Base-by-base conservation (phyloP, 2,888 invertebrate genomes). In the Philhelius pedissequus region DNA sequence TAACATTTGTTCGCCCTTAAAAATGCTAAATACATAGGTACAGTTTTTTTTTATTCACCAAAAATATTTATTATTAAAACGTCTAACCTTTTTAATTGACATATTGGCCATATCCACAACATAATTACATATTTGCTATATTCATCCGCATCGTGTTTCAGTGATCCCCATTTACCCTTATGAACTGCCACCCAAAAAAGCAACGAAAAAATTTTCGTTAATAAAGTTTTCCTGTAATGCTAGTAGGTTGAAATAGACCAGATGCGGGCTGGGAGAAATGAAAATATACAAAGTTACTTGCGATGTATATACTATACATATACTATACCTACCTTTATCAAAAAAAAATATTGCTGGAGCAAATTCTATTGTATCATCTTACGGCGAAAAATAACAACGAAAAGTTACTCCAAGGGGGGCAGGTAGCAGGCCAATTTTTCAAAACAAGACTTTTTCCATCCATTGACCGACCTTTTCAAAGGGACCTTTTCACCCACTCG, bases 301-400 rank as follows among this genome's bases (percentile, higher is more conserved):
- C 18, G 18, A 18, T 18, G 54, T 8, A 0, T 18, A 18, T 1
- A n/a, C n/a, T n/a, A n/a, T n/a, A n/a, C n/a, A n/a, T n/a, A n/a
- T n/a, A n/a, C n/a, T n/a, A n/a, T n/a, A n/a, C n/a, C 1, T 13
- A 15, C 20, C 38, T 56, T 70, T 66, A 66, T 64, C 30, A 45
- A n/a, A 60, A 45, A 9, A 60, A 75, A 70, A 70, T 68, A 68
- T 77, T 66, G 30, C 60, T 48, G 18, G 27, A 68, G 30, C 40
- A 60, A 50, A 70, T 48, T 64, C 30, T 43, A 9, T 18, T 70
- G 30, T 45, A 18, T 18, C 40, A 18, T 40, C n/a, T 18, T 27
- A 30, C 32, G 22, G n/a, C n/a, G n/a, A n/a, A 22, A 15, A 25
- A 27, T 54, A 35, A 15, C 4, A 22, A 45, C 1, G 20, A 7